phyloP scores from a whole-genome alignment of 2,888 invertebrate genomes.

The Amphipoea oculea region DNA sequence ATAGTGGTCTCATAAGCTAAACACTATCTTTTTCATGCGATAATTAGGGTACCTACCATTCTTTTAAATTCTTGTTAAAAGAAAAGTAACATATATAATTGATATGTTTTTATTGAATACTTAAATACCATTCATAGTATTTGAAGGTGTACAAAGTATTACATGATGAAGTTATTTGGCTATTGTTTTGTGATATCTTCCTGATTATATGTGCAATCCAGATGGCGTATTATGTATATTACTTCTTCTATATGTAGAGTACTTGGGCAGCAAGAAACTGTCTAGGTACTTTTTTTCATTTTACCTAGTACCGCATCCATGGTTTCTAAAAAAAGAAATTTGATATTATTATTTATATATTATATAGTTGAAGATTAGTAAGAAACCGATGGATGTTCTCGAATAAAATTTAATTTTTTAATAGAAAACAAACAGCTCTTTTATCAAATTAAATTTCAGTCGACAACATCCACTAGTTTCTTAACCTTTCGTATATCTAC shows the following conservation, averaged over 20 bases:
- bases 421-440: no score
- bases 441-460: no score
- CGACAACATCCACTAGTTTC: no score
- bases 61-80: not conserved
- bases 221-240: not conserved
- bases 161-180: not conserved
- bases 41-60: not conserved
- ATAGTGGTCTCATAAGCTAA: not conserved
- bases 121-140: slow-evolving; percentile 22
- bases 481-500: no score
- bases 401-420: no score
- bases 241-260: not conserved
- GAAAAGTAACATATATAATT: not conserved
- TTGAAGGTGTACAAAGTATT: slow-evolving; percentile 20
- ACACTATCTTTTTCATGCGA: not conserved
- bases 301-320: slow-evolving; percentile 1
- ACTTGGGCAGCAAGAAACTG: not conserved
- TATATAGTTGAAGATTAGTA: no score
- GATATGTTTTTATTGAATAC: slow-evolving; percentile 23
- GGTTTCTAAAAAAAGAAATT: slow-evolving; percentile 9
- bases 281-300: slow-evolving; percentile 4
- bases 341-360: no score
- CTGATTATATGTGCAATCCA: not conserved
- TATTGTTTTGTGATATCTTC: not conserved
- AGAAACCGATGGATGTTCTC: no score